Conservation (phyloP, 2,888 invertebrate species). For the Leptothorax acervorum region DNA sequence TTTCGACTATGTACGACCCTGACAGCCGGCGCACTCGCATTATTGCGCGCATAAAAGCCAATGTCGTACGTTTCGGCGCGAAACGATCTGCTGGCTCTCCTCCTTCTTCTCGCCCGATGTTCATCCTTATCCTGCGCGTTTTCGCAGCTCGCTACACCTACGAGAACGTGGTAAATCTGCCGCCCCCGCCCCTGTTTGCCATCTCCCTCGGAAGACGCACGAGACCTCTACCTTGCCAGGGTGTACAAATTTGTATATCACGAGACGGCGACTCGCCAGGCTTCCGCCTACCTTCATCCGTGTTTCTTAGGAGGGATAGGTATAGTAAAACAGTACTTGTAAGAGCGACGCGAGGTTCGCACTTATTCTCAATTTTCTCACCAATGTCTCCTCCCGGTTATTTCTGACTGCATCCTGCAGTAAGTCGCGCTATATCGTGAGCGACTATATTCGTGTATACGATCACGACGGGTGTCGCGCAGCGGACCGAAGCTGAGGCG, state of each 20-base stretch:
- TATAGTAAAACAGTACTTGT: background rate
- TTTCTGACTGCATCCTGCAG: conserved; percentile 23
- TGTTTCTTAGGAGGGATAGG: background rate
- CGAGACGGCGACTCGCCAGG: conserved; percentile 5
- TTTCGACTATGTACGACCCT: conserved; percentile 54
- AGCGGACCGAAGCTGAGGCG: background rate
- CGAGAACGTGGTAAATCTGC: conserved; percentile 18
- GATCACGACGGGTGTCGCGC: background rate
- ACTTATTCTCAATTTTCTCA: conserved; percentile 33
- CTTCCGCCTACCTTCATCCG: conserved; percentile 6
- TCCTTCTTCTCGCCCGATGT: conserved; percentile 51
- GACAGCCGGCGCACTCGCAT: conserved; percentile 76
- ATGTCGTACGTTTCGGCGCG: conserved; percentile 72
- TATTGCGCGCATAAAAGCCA: conserved; percentile 79
- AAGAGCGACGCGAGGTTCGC: background rate
- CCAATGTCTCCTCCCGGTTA: background rate
- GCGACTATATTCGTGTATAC: background rate
- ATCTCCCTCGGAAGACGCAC: background rate
- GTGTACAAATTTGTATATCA: conserved; percentile 42
- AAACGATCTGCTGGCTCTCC: conserved; percentile 59
- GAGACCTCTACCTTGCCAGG: background rate
- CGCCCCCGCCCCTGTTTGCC: background rate
- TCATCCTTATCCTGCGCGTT: conserved; percentile 28
- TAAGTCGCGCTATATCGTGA: conserved; percentile 7
- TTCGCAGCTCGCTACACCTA: conserved; percentile 57